phyloP scores from a whole-genome alignment of 2,888 invertebrate species.

The Ceriagrion tenellum region DNA sequence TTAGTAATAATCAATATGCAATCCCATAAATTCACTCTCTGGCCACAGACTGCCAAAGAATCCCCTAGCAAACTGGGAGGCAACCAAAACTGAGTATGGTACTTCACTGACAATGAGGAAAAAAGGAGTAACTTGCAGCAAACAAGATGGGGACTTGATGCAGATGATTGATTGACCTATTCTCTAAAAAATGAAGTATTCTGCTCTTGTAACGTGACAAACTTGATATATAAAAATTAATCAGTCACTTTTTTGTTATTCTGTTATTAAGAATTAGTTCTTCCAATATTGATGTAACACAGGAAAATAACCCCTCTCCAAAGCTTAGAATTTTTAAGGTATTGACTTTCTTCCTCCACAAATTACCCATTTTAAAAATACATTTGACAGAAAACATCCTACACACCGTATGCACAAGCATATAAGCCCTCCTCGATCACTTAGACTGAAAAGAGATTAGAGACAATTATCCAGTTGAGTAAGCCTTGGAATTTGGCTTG shows the following conservation, averaged over 20 bases:
- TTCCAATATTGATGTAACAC: neutral
- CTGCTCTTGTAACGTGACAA: neutral
- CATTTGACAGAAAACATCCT: slow-evolving; percentile 24
- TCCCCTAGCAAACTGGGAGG: slow-evolving; percentile 31
- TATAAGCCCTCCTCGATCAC: slow-evolving; percentile 16
- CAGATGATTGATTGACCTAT: neutral
- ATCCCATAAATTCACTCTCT: slow-evolving; percentile 56
- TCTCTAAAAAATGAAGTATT: neutral
- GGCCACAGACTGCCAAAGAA: slow-evolving; percentile 59
- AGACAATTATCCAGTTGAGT: neutral
- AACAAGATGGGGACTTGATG: slow-evolving; percentile 12
- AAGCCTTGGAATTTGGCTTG: neutral
- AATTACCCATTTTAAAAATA: slow-evolving; percentile 22
- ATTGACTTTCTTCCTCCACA: slow-evolving; percentile 28
- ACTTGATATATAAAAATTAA: neutral
- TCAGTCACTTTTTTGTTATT: slow-evolving; percentile 3
- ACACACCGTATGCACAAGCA: slow-evolving; percentile 6
- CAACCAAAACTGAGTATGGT: slow-evolving; percentile 6
- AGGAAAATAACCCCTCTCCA: neutral
- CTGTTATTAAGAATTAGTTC: neutral
- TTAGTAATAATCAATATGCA: slow-evolving; percentile 43
- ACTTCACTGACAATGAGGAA: neutral
- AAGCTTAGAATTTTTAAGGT: slow-evolving; percentile 22
- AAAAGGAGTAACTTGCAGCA: neutral
- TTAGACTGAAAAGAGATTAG: neutral